Conservation (phyloP, 2,113 vertebrate species). For the Corythornis vintsioides region DNA sequence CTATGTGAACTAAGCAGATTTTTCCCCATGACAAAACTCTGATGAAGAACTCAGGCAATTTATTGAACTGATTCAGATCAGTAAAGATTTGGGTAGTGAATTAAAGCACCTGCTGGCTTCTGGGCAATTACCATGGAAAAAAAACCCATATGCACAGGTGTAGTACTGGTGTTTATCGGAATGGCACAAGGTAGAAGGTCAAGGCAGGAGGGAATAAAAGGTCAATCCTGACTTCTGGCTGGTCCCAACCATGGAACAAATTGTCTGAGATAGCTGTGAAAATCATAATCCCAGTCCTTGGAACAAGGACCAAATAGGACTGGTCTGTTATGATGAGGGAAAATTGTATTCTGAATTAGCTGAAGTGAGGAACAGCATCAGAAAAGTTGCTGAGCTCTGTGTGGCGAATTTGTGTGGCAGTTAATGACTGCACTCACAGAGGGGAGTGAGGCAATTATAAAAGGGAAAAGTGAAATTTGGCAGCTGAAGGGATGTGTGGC, state of each 20-base stretch:
- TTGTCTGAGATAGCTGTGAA: neutral
- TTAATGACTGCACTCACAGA: neutral
- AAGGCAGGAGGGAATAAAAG: neutral
- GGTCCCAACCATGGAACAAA: neutral
- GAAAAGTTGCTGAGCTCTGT: rapidly evolving
- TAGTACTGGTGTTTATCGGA: neutral
- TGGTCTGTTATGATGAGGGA: rapidly evolving
- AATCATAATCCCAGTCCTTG: neutral
- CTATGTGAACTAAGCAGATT: neutral
- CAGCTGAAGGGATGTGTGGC: neutral
- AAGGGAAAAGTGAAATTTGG: neutral
- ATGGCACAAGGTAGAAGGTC: neutral
- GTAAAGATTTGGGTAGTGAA: neutral
- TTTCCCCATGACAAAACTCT: neutral
- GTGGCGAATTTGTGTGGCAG: neutral
- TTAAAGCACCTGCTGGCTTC: neutral
- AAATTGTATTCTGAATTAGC: neutral
- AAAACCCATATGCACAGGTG: neutral
- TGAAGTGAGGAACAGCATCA: neutral
- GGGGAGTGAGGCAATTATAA: neutral
- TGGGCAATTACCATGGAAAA: neutral
- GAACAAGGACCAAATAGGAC: neutral
- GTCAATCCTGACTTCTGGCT: neutral
- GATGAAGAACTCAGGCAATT: neutral
- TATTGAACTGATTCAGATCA: neutral